These are phyloP conservation scores for Erinaceus europaeus DNA, from an alignment of 2,113 vertebrate genomes.

Conservation along the genomic window DNA sequence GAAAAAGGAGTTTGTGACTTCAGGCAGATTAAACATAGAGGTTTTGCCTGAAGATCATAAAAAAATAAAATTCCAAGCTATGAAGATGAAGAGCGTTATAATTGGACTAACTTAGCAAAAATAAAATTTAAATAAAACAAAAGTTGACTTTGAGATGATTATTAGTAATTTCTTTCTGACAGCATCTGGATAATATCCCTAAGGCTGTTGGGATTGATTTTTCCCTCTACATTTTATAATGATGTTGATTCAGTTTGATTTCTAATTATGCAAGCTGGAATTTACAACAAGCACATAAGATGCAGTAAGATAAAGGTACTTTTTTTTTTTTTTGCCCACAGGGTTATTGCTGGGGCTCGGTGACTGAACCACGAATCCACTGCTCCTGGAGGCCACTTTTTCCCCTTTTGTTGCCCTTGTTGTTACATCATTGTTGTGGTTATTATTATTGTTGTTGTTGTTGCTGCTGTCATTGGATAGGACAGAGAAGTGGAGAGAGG, in stretches of 20 bases:
- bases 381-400: too few relatives aligned
- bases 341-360: too few relatives aligned
- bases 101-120: slow-evolving; percentile 22
- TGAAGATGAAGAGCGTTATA: neutral
- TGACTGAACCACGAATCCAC: too few relatives aligned
- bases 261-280: neutral
- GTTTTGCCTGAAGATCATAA: neutral
- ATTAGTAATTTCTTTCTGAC: neutral
- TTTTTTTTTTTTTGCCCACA: too few relatives aligned
- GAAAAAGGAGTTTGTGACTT: neutral
- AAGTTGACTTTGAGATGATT: slow-evolving; percentile 13
- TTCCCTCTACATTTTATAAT: neutral
- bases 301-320: neutral
- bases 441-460: too few relatives aligned
- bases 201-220: neutral
- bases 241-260: neutral
- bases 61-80: neutral
- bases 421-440: too few relatives aligned
- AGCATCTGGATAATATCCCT: neutral
- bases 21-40: neutral
- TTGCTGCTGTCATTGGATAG: too few relatives aligned
- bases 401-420: too few relatives aligned
- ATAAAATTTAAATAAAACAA: slow-evolving; percentile 18
- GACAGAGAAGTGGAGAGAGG: too few relatives aligned
- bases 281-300: neutral